Conservation (phyloP, 2,888 invertebrate species). For the Drosophila tripunctata region DNA sequence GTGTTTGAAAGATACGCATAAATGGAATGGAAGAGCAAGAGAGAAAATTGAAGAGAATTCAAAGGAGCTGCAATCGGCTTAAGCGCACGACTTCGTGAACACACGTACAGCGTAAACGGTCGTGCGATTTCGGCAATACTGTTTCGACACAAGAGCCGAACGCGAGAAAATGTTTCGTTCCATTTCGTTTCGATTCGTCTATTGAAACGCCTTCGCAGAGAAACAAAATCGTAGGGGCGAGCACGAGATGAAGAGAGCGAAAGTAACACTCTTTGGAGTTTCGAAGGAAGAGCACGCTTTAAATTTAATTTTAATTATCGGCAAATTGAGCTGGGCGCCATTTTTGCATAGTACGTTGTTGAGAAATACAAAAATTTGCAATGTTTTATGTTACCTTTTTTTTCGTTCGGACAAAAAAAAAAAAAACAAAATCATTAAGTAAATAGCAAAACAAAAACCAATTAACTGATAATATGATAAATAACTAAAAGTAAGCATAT, state of each 20-base stretch:
- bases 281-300: slow-evolving; percentile 3
- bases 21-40: slow-evolving; percentile 2
- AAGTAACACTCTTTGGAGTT: background rate
- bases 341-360: slow-evolving; percentile 64
- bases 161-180: too few species aligned
- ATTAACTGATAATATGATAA: slow-evolving; percentile 21
- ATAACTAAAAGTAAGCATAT: slow-evolving; percentile 69
- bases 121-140: too few species aligned
- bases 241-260: too few species aligned
- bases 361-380: slow-evolving; percentile 41
- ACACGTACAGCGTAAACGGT: too few species aligned
- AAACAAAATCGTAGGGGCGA: too few species aligned
- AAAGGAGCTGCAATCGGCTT: slow-evolving; percentile 1
- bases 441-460: slow-evolving; percentile 24
- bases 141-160: too few species aligned
- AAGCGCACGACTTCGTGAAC: slow-evolving; percentile 5
- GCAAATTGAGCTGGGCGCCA: slow-evolving; percentile 44
- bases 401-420: slow-evolving; percentile 33
- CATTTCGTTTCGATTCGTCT: too few species aligned
- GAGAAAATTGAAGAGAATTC: too few species aligned
- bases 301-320: background rate
- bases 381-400: slow-evolving; percentile 48
- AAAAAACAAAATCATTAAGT: slow-evolving; percentile 23
- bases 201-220: too few species aligned
- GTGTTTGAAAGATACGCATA: slow-evolving; percentile 33